phyloP scores from a whole-genome alignment of 2,888 invertebrate genomes.

The Invenusta paracnida region DNA sequence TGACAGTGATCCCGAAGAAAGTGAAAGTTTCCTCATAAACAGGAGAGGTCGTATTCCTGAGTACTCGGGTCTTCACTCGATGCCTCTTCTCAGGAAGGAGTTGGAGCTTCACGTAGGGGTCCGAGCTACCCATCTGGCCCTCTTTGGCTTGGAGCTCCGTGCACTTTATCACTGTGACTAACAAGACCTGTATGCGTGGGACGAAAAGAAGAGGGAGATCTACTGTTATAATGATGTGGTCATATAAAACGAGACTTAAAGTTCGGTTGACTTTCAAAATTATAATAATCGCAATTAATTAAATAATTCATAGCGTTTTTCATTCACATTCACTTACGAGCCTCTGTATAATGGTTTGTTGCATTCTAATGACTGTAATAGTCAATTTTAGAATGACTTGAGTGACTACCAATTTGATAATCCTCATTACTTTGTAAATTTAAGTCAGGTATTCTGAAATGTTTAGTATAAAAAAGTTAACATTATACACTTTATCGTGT shows the following conservation, averaged over 20 bases:
- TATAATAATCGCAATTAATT: too few relatives aligned
- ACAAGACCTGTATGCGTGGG: slow-evolving; percentile 72
- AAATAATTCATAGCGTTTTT: too few relatives aligned
- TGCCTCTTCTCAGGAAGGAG: slow-evolving; percentile 93
- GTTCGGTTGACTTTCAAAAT: too few relatives aligned
- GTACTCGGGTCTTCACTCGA: slow-evolving; percentile 89
- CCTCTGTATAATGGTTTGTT: too few relatives aligned
- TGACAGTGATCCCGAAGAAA: slow-evolving; percentile 74
- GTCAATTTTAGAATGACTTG: too few relatives aligned
- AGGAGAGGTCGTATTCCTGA: slow-evolving; percentile 89
- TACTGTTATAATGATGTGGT: neutral
- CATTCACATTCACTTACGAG: too few relatives aligned
- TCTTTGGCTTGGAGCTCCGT: slow-evolving; percentile 78
- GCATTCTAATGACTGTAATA: too few relatives aligned
- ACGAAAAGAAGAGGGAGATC: slow-evolving; percentile 51
- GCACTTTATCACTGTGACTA: slow-evolving; percentile 85
- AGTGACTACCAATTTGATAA: too few relatives aligned
- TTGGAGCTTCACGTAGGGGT: slow-evolving; percentile 96
- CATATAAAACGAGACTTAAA: slow-evolving; percentile 37
- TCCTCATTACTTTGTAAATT: too few relatives aligned
- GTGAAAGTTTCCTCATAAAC: slow-evolving; percentile 98
- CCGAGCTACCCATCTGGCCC: slow-evolving; percentile 74
- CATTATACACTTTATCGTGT: too few relatives aligned
- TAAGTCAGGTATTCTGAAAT: too few relatives aligned
- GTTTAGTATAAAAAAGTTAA: too few relatives aligned